phyloP scores from a whole-genome alignment of 2,888 invertebrate species.

The Diarsia brunnea region DNA sequence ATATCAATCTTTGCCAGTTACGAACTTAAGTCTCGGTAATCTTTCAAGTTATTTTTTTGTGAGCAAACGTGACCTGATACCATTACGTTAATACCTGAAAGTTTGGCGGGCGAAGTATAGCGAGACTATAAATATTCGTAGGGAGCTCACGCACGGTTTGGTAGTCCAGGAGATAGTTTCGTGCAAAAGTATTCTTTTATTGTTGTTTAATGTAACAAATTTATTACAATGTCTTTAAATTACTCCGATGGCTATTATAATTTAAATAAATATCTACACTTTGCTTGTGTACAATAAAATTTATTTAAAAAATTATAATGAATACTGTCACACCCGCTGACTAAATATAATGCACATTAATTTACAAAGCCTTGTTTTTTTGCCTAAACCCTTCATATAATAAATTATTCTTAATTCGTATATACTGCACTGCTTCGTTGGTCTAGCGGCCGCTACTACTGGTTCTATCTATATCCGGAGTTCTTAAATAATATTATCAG shows the following conservation, averaged over 20 bases:
- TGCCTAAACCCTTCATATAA: neutral
- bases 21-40: slow-evolving; percentile 45
- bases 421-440: neutral
- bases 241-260: neutral
- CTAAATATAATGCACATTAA: neutral
- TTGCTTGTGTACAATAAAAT: neutral
- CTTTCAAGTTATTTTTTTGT: slow-evolving; percentile 59
- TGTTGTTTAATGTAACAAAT: neutral
- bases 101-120: slow-evolving; percentile 51
- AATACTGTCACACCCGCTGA: too few species aligned
- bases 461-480: neutral
- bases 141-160: slow-evolving; percentile 60
- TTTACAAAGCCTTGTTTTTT: neutral
- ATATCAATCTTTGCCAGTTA: slow-evolving; percentile 55
- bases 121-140: slow-evolving; percentile 63
- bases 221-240: neutral
- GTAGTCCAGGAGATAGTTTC: slow-evolving; percentile 45
- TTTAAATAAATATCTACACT: neutral
- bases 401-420: neutral
- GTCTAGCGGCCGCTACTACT: neutral
- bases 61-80: slow-evolving; percentile 60
- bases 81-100: slow-evolving; percentile 64
- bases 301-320: too few species aligned
- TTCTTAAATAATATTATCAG: neutral
- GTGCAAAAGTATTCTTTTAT: neutral